phyloP scores from a whole-genome alignment of 2,797 vertebrate genomes.

The Sebastes taczanowskii region DNA sequence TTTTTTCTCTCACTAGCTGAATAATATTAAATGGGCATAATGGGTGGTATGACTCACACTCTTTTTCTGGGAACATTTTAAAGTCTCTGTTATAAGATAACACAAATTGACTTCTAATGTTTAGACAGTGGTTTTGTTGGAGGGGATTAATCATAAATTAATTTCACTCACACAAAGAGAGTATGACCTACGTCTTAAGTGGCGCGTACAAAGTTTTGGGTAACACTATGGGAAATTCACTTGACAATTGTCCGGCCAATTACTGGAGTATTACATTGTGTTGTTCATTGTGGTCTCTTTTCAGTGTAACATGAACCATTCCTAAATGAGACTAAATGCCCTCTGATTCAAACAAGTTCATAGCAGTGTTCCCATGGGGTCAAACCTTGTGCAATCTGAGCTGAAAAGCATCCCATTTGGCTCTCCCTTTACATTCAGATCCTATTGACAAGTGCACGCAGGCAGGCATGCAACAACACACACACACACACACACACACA shows the following conservation, averaged over 20 bases:
- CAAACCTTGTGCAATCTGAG: slow-evolving; percentile 69
- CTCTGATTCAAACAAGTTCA: slow-evolving; percentile 67
- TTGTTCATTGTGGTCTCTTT: slow-evolving; percentile 40
- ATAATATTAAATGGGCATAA: slow-evolving; percentile 24
- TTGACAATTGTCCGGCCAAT: slow-evolving; percentile 57
- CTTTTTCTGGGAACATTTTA: background rate
- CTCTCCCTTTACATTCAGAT: slow-evolving; percentile 67
- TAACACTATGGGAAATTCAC: slow-evolving; percentile 50
- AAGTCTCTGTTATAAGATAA: background rate
- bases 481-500: slow-evolving; percentile 23
- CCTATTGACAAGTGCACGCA: slow-evolving; percentile 68
- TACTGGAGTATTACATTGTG: slow-evolving; percentile 59
- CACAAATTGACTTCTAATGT: background rate
- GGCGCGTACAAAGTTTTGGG: background rate
- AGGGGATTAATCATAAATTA: background rate
- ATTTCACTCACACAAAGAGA: background rate
- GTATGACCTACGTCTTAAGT: background rate
- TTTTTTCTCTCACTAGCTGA: slow-evolving; percentile 40
- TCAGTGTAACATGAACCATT: slow-evolving; percentile 61
- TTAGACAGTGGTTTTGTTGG: background rate
- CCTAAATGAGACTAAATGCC: slow-evolving; percentile 71
- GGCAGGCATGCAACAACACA: slow-evolving; percentile 41
- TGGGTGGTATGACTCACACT: background rate
- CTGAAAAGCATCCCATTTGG: slow-evolving; percentile 74
- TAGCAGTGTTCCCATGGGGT: slow-evolving; percentile 71